These are phyloP conservation scores for Notothenia coriiceps DNA, from an alignment of 2,113 vertebrate genomes.

Conservation along the genomic window DNA sequence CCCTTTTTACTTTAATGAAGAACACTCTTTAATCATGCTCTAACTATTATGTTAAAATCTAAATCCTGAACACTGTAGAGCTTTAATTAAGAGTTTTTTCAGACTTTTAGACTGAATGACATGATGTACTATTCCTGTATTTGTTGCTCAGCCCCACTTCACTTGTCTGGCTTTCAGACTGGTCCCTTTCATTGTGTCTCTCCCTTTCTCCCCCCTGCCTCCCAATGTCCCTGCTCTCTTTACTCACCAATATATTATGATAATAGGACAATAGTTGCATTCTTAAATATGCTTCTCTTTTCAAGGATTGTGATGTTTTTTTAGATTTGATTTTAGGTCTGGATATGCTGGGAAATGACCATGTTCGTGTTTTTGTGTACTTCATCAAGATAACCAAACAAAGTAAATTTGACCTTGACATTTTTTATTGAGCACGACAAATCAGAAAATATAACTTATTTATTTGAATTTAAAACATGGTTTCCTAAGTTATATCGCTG, in stretches of 20 bases:
- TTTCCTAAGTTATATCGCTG: not conserved
- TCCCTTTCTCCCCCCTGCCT: no score
- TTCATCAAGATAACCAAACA: not conserved
- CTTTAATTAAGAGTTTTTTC: slow-evolving; percentile 47
- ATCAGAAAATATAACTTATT: not conserved
- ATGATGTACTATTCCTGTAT: not conserved
- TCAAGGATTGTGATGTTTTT: not conserved
- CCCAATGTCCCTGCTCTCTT: not conserved
- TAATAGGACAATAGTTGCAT: no score
- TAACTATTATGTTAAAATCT: slow-evolving; percentile 53
- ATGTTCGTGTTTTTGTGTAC: not conserved
- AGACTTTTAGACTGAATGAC: slow-evolving; percentile 5
- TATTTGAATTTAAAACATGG: slow-evolving; percentile 4
- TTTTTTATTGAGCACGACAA: not conserved
- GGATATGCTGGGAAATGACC: not conserved
- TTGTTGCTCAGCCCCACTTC: not conserved
- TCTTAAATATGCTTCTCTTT: not conserved
- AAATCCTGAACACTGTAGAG: slow-evolving; percentile 11
- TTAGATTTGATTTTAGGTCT: not conserved
- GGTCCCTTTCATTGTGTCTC: not conserved
- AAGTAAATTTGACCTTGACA: not conserved
- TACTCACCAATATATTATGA: no score
- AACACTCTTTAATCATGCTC: slow-evolving; percentile 39
- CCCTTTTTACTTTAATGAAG: slow-evolving; percentile 39
- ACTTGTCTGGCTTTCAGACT: not conserved